phyloP scores from a whole-genome alignment of 1,140 invertebrate species.

The Pseudomyrmex flavicornis region DNA sequence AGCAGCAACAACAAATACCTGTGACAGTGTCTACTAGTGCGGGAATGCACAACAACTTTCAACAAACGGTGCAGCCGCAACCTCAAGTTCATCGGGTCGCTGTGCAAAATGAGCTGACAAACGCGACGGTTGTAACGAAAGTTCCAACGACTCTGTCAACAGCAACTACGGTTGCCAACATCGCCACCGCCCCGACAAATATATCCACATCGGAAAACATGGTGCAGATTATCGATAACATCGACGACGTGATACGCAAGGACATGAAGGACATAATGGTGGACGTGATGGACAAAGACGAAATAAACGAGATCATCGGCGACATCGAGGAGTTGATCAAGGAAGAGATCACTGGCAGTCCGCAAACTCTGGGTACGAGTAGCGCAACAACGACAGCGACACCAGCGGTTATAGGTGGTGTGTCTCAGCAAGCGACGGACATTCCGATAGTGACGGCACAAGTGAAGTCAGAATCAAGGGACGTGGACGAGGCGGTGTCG shows the following conservation, averaged over 20 bases:
- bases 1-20: constrained; percentile 47
- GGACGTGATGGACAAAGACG: constrained; percentile 83
- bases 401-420: constrained; percentile 1
- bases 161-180: constrained; percentile 14
- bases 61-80: constrained; percentile 48
- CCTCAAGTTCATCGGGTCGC: constrained; percentile 46
- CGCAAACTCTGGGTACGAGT: constrained; percentile 66
- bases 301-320: constrained; percentile 84
- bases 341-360: constrained; percentile 82
- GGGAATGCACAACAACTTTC: constrained; percentile 44
- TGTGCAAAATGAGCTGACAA: constrained; percentile 49
- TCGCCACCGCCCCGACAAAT: constrained; percentile 62
- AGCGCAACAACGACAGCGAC: constrained; percentile 24
- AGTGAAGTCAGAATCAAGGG: constrained; percentile 64
- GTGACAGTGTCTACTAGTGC: not conserved
- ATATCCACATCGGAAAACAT: constrained; percentile 78
- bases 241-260: constrained; percentile 83
- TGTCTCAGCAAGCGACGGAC: constrained; percentile 58
- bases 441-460: constrained; percentile 64
- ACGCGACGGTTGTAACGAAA: not conserved
- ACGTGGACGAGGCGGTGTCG: constrained; percentile 74
- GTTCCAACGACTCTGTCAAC: constrained; percentile 3
- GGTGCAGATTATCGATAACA: constrained; percentile 82
- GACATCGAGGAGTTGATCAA: constrained; percentile 84
- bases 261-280: constrained; percentile 83